phyloP scores from a whole-genome alignment of 2,888 invertebrate genomes.

The Hyles lineata region DNA sequence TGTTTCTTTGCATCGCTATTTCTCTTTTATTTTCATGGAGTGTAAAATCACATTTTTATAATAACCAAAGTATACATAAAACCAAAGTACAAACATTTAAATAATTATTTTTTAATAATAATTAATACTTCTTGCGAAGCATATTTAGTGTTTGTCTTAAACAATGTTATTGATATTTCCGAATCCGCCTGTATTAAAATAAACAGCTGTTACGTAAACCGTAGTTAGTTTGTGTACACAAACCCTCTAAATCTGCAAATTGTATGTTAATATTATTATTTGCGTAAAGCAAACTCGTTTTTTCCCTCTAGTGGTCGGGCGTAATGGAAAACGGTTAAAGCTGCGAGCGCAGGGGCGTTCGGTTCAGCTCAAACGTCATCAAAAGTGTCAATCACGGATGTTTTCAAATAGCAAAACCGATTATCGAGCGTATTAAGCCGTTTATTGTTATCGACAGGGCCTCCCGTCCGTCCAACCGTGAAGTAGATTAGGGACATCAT shows the following conservation, averaged over 20 bases:
- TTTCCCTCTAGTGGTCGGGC: slow-evolving; percentile 32
- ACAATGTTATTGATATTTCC: not conserved
- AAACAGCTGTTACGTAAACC: slow-evolving; percentile 8
- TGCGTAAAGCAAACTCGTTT: slow-evolving; percentile 18
- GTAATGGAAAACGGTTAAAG: slow-evolving; percentile 60
- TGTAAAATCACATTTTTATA: not conserved
- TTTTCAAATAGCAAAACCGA: slow-evolving; percentile 83
- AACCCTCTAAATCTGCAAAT: slow-evolving; percentile 10
- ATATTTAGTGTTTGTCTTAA: not conserved
- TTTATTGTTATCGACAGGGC: slow-evolving; percentile 83
- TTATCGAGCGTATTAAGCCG: slow-evolving; percentile 83
- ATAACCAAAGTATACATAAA: no score
- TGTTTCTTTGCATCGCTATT: not conserved
- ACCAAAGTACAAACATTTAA: no score
- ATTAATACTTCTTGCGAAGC: not conserved
- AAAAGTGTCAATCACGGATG: slow-evolving; percentile 83
- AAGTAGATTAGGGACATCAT: slow-evolving; percentile 84
- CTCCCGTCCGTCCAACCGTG: slow-evolving; percentile 73
- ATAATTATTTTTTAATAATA: no score
- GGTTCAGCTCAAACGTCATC: slow-evolving; percentile 73
- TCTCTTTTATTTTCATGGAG: not conserved
- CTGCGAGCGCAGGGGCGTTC: slow-evolving; percentile 59
- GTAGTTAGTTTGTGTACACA: not conserved
- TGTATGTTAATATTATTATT: slow-evolving; percentile 17
- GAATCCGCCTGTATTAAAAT: slow-evolving; percentile 6